Percentiles rank a stretch among this genome's conserved stretches.
phyloP scores from a whole-genome alignment of 2,113 vertebrate species.

The Petroica traversi region DNA sequence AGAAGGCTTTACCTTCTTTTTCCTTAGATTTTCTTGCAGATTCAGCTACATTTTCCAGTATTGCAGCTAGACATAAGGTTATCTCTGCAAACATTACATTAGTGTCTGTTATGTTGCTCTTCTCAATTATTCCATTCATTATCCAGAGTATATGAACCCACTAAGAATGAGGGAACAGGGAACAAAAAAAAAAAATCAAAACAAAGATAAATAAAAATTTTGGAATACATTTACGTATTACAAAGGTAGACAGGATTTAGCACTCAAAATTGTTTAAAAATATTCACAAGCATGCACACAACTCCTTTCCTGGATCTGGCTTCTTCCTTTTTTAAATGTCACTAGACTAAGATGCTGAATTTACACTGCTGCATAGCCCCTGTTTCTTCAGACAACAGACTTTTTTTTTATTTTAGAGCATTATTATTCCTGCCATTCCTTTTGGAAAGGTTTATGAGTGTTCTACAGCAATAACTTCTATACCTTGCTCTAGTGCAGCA shows the following conservation, averaged over 20 bases:
- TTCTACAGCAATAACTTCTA: background rate
- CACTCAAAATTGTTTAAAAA: background rate
- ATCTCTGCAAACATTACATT: slow-evolving; percentile 81
- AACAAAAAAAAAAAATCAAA: background rate
- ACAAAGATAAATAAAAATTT: background rate
- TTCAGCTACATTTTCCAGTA: slow-evolving; percentile 79
- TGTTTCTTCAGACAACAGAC: background rate
- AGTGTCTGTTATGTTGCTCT: slow-evolving; percentile 64
- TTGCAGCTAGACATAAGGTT: slow-evolving; percentile 70
- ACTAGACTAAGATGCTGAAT: background rate
- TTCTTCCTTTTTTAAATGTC: background rate
- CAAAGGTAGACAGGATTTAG: background rate
- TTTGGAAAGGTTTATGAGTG: background rate
- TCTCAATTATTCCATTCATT: slow-evolving; percentile 81
- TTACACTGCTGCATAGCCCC: background rate
- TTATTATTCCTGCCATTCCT: background rate
- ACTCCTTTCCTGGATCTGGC: background rate
- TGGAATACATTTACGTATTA: background rate
- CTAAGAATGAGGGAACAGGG: slow-evolving; percentile 57
- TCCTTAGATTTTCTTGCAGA: slow-evolving; percentile 15
- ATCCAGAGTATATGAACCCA: slow-evolving; percentile 83
- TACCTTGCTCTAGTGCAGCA: background rate
- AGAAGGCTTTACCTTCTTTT: slow-evolving; percentile 67
- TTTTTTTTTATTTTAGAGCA: background rate
- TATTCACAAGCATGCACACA: background rate